Evolutionary conservation across 35 echinoderm and acorn worm species (phyloP).

Genomic region (Amphiura filiformis): DNA sequence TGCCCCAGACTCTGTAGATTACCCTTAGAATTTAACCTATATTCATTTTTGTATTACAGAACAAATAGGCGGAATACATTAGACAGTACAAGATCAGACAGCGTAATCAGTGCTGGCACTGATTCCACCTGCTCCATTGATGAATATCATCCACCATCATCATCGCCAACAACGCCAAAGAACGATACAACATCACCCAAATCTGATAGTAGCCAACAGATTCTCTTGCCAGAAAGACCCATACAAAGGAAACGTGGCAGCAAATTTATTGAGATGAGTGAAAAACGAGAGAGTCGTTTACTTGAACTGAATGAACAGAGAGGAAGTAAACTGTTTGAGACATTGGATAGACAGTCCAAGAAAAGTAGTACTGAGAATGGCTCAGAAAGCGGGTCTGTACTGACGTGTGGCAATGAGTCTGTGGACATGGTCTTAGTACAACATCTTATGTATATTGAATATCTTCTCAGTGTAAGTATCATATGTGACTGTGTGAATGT

Average conservation of each 20-base stretch:
- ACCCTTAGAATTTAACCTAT: neutral
- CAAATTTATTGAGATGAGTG: slow-evolving; percentile 70
- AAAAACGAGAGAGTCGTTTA: slow-evolving; percentile 90
- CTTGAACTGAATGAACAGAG: slow-evolving; percentile 87
- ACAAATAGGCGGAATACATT: slow-evolving; percentile 29
- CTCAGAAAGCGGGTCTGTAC: slow-evolving; percentile 24
- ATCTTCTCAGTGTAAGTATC: slow-evolving; percentile 90
- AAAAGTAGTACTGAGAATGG: slow-evolving; percentile 45
- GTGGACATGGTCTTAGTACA: slow-evolving; percentile 76
- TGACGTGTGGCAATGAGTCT: slow-evolving; percentile 61
- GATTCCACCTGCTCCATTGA: neutral
- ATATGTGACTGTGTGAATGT: too few species aligned
- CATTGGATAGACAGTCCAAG: slow-evolving; percentile 18
- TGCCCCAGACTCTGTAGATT: neutral
- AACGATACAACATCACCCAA: neutral
- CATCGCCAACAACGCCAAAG: neutral
- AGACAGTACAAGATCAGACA: slow-evolving; percentile 4
- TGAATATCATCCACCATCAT: slow-evolving; percentile 8
- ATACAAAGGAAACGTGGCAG: slow-evolving; percentile 56
- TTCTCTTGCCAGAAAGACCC: neutral
- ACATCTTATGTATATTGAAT: slow-evolving; percentile 94
- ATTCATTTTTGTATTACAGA: neutral
- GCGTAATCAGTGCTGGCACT: neutral
- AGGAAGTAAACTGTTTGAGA: slow-evolving; percentile 61
- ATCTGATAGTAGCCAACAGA: neutral